Percentiles rank a stretch among this genome's conserved stretches.
phyloP scores from a whole-genome alignment of 1,140 invertebrate genomes.

The Brachionus rotundiformis region DNA sequence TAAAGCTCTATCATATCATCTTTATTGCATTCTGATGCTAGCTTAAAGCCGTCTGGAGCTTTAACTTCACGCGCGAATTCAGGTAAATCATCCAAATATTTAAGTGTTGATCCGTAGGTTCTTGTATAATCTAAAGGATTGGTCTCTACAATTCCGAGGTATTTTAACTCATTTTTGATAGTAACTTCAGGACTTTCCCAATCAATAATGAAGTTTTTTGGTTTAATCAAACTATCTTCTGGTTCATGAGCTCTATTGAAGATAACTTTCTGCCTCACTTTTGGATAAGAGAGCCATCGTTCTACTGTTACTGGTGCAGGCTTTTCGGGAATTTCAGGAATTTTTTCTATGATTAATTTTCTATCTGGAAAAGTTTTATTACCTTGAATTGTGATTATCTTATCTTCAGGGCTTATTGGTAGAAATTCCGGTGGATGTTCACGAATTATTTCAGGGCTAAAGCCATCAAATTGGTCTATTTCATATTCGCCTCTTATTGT shows the following conservation, averaged over 20 bases:
- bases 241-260: not conserved
- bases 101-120: not conserved
- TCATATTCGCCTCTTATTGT: no score
- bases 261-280: constrained; percentile 26
- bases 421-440: constrained; percentile 10
- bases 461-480: no score
- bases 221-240: not conserved
- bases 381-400: not conserved
- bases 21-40: not conserved
- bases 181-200: not conserved
- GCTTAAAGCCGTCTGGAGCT: not conserved
- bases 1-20: constrained; percentile 1
- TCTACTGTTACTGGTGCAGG: not conserved
- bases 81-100: not conserved
- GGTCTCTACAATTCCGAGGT: constrained; percentile 27
- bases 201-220: constrained; percentile 50
- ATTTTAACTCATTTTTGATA: constrained; percentile 14
- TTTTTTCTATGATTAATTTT: constrained; percentile 31
- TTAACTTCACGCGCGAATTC: not conserved
- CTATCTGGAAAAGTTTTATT: not conserved
- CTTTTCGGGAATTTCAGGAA: constrained; percentile 25
- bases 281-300: constrained; percentile 45
- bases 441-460: not conserved
- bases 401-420: not conserved
- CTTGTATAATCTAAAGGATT: constrained; percentile 5